Evolutionary conservation across 2,888 invertebrate genomes (phyloP), one percentile per base, ranked within the genome.

Genomic region (Emmelina monodactyla): DNA sequence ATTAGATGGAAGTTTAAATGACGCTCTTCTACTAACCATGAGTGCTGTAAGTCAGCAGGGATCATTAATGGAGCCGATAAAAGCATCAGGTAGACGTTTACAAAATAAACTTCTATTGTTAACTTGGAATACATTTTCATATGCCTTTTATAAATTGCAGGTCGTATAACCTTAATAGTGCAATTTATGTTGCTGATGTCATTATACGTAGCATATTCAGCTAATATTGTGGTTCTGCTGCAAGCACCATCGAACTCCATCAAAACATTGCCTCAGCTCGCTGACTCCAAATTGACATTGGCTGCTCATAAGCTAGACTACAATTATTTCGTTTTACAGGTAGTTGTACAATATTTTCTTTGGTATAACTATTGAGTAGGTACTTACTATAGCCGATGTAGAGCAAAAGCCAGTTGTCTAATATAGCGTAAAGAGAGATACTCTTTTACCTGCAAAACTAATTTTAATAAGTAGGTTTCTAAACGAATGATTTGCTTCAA

Each of bases 211-310:
- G 84, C 87, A 0, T 88, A 86, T 51, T 83, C 86, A 0, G 88
- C 87, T 0, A 86, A 85, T 53, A 86, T 88, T 30, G 86, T 88
- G 1, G 86, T 85, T 4, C 60, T 88, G 7, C 70, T 88, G 2
- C 87, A 87, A 47, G 83, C 87, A 0, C 83, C 86, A 0, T 83
- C 85, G 0, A 64, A 73, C 36, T 81, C 83, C 31, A 83, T 88
- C 34, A 71, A 62, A 25, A 83, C 75, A 1, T 42, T 85, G 9
- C 55, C 72, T 0, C 83, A 85, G 43, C 69, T 88, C 11, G 59
- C 82, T 1, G 45, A 67, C 10, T 85, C 86, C 6, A 83, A 83
- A 32, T 63, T 88, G 28, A 78, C 80, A 13, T 49, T 87, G n/a
- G 86, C 82, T 0, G 82, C 82, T 0, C 72, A 83, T 28, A 83